A percentile compares a stretch with the other conserved stretches of the same genome.
phyloP scores from a whole-genome alignment of 2,888 invertebrate genomes.

The Eugnorisma glareosa region DNA sequence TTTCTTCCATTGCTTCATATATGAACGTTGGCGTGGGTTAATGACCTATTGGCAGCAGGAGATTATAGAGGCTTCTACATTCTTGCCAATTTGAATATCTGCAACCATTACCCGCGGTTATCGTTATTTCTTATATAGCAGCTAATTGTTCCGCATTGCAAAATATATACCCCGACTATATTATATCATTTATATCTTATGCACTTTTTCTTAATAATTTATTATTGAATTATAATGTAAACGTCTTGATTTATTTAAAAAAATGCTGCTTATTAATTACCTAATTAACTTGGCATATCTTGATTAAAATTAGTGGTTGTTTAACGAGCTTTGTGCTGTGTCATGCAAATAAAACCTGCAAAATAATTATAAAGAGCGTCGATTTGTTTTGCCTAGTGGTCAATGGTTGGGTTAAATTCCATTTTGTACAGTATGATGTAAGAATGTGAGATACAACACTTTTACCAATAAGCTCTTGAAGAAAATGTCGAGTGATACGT shows the following conservation, averaged over 20 bases:
- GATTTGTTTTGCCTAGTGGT: conserved; percentile 5
- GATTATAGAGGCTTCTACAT: conserved; percentile 29
- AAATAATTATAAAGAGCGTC: not conserved
- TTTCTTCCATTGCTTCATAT: conserved; percentile 39
- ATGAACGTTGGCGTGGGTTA: conserved; percentile 26
- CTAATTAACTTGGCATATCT: conserved; percentile 11
- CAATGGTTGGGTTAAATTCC: conserved; percentile 14
- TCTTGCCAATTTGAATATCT: conserved; percentile 50
- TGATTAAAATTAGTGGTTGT: conserved; percentile 17
- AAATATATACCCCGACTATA: conserved; percentile 31
- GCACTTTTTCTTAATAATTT: conserved; percentile 29
- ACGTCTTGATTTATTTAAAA: conserved; percentile 11
- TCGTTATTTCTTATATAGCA: conserved; percentile 28
- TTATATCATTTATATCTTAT: conserved; percentile 2
- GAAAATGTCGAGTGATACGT: conserved; percentile 64
- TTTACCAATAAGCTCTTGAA: conserved; percentile 45
- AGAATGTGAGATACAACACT: conserved; percentile 40
- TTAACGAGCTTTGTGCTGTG: conserved; percentile 22
- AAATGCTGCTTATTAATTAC: conserved; percentile 5
- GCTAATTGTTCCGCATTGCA: conserved; percentile 51
- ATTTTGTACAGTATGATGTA: conserved; percentile 38
- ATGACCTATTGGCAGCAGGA: conserved; percentile 38
- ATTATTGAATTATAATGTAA: conserved; percentile 13
- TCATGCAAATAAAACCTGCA: conserved; percentile 10
- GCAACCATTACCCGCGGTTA: conserved; percentile 31